Evolutionary conservation across 2,113 vertebrate species (phyloP).

Genomic region (Carassius carassius): DNA sequence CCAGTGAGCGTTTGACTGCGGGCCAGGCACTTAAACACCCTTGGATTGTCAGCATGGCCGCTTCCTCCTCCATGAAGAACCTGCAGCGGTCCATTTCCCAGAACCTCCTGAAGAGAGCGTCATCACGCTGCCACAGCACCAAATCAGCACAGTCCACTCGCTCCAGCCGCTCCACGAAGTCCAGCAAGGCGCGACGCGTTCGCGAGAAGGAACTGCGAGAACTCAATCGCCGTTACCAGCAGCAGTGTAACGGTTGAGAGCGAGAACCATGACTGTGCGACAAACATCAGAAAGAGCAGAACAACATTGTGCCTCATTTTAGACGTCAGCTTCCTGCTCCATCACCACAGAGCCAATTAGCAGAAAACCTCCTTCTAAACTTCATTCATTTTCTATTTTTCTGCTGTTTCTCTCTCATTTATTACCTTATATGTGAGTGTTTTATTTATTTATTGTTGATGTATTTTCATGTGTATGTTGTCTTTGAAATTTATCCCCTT

Average conservation of each 20-base stretch:
- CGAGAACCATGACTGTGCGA: background rate
- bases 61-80: constrained; percentile 98
- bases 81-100: constrained; percentile 96
- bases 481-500: constrained; percentile 71
- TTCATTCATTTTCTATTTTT: constrained; percentile 32
- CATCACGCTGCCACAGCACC: constrained; percentile 97
- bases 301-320: background rate
- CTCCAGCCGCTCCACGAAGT: constrained; percentile 94
- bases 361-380: constrained; percentile 35
- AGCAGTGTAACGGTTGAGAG: constrained; percentile 91
- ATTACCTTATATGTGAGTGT: constrained; percentile 56
- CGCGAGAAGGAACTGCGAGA: constrained; percentile 93
- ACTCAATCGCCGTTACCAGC: constrained; percentile 95
- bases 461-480: constrained; percentile 57
- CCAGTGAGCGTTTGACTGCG: constrained; percentile 86
- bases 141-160: constrained; percentile 94
- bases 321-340: constrained; percentile 31
- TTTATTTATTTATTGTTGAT: constrained; percentile 80
- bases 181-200: constrained; percentile 91
- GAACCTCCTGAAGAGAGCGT: constrained; percentile 94
- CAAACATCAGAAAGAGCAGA: constrained; percentile 15
- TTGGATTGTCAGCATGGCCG: constrained; percentile 97
- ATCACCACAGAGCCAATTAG: constrained; percentile 52
- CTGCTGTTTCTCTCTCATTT: constrained; percentile 28
- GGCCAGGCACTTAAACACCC: constrained; percentile 95